phyloP scores from a whole-genome alignment of 2,797 vertebrate species.

The Neomorphus geoffroyi region DNA sequence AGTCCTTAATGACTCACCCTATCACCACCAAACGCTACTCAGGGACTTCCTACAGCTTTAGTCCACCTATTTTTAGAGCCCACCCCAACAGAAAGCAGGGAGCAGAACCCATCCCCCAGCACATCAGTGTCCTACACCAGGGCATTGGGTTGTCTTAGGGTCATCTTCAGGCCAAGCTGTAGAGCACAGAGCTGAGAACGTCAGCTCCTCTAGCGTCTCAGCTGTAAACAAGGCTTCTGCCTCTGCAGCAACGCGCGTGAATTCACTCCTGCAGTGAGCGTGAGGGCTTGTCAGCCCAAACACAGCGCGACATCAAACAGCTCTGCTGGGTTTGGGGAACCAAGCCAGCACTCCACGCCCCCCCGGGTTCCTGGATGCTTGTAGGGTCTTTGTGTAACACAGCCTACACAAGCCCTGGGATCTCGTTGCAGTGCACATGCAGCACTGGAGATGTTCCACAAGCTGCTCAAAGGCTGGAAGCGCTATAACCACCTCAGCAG shows the following conservation, averaged over 20 bases:
- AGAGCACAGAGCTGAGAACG: neutral
- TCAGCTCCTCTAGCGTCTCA: neutral
- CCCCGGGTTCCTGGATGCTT: rapidly evolving
- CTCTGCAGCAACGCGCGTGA: neutral
- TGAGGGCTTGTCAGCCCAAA: neutral
- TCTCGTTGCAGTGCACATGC: rapidly evolving
- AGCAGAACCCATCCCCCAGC: neutral
- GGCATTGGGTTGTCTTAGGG: rapidly evolving
- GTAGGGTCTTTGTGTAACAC: too few species aligned
- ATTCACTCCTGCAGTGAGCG: neutral
- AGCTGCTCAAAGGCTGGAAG: neutral
- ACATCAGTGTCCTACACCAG: too few species aligned
- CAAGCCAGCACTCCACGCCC: neutral
- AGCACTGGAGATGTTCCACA: neutral
- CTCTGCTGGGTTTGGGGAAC: neutral
- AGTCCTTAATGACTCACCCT: rapidly evolving
- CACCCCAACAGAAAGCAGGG: neutral
- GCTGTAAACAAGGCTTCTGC: neutral
- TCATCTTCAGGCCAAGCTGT: neutral
- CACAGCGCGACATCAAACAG: too few species aligned
- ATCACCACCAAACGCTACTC: neutral
- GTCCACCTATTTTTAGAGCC: neutral
- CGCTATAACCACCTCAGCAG: neutral
- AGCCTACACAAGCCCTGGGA: neutral
- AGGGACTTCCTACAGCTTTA: neutral